These are phyloP conservation scores for Crepidodera aurea DNA, from an alignment of 2,888 invertebrate genomes.

Conservation along the genomic window DNA sequence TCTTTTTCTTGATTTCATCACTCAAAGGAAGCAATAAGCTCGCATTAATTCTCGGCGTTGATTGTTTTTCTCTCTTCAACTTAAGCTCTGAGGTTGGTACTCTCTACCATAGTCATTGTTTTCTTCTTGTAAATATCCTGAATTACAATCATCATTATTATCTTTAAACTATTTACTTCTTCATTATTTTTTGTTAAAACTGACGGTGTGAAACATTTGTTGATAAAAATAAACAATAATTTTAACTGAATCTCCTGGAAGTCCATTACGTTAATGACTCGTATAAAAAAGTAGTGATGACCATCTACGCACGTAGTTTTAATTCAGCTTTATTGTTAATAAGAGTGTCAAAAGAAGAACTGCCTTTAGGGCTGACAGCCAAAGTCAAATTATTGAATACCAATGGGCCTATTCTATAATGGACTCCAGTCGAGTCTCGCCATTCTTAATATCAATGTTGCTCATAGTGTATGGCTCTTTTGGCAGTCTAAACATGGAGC, in stretches of 20 bases:
- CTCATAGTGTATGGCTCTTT: conserved; percentile 98
- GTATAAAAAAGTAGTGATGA: conserved; percentile 50
- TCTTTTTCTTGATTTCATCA: no score
- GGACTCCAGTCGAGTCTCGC: conserved; percentile 96
- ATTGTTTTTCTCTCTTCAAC: no score
- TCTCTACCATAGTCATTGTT: no score
- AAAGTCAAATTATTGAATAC: conserved; percentile 65
- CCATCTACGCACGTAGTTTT: conserved; percentile 42
- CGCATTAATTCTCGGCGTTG: no score
- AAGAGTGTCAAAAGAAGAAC: conserved; percentile 37
- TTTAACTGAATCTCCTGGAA: conserved; percentile 4
- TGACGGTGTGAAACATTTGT: conserved; percentile 25
- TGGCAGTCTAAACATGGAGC: conserved; percentile 95
- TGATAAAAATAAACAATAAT: conserved; percentile 18
- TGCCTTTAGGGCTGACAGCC: conserved; percentile 49
- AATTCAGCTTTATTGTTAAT: conserved; percentile 34
- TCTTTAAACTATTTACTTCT: no score
- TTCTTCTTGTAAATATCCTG: no score
- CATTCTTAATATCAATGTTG: conserved; percentile 96
- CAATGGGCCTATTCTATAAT: conserved; percentile 95
- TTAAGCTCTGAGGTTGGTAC: no score
- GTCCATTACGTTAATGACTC: conserved; percentile 38
- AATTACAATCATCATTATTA: no score
- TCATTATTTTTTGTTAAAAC: conserved; percentile 12
- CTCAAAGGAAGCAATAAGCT: no score